These are phyloP conservation scores for Bugula neritina DNA, from an alignment of 2,888 invertebrate species.

Conservation along the genomic window DNA sequence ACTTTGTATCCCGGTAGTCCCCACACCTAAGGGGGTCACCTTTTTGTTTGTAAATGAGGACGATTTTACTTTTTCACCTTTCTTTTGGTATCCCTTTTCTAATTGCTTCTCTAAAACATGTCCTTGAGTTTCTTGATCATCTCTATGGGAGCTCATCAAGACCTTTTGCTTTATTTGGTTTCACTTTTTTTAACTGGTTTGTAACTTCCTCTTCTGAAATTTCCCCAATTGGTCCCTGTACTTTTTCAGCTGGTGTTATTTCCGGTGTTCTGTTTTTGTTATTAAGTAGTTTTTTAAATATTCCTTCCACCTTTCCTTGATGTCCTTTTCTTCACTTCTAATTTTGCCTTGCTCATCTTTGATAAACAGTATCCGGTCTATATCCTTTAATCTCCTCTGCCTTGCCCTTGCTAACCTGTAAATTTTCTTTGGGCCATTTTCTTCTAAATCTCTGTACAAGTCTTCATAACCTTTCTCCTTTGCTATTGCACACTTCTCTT, in stretches of 20 bases:
- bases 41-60: no score
- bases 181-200: neutral
- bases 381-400: constrained; percentile 7
- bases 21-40: no score
- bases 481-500: constrained; percentile 16
- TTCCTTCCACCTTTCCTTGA: neutral
- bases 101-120: neutral
- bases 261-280: neutral
- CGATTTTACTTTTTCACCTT: neutral
- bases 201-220: neutral
- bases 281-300: neutral
- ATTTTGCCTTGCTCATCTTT: neutral
- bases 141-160: constrained; percentile 12
- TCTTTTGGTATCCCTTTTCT: neutral
- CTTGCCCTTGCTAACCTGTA: constrained; percentile 14
- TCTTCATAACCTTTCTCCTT: constrained; percentile 2
- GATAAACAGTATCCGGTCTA: constrained; percentile 1
- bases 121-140: neutral
- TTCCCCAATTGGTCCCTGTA: neutral
- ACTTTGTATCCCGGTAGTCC: neutral
- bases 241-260: neutral
- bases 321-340: neutral
- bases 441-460: neutral
- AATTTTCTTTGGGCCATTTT: constrained; percentile 7
- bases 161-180: neutral